Conservation (phyloP, 2,797 vertebrate species). For the Mus minutoides region DNA sequence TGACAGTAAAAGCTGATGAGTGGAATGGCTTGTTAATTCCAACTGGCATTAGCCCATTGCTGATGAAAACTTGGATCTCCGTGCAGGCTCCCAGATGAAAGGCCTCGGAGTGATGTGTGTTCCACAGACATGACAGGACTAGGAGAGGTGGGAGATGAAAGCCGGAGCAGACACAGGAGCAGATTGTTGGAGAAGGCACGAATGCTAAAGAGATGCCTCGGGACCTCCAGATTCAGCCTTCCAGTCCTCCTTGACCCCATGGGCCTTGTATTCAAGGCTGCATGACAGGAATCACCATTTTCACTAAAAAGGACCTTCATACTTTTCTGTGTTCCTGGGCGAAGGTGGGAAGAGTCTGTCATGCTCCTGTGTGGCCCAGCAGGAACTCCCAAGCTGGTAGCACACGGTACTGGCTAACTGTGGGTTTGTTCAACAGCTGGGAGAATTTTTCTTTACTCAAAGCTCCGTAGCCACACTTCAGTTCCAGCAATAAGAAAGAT, state of each 20-base stretch:
- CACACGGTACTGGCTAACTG: fast-evolving
- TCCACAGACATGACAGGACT: not conserved
- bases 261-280: conserved; percentile 17
- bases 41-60: conserved; percentile 46
- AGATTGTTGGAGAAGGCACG: conserved; percentile 63
- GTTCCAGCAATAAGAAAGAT: not conserved
- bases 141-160: conserved; percentile 62
- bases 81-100: conserved; percentile 56
- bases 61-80: conserved; percentile 30
- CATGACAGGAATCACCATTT: conserved; percentile 26
- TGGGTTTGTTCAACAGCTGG: fast-evolving
- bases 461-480: not conserved
- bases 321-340: not conserved
- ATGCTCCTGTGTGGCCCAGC: not conserved
- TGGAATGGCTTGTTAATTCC: conserved; percentile 48
- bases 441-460: not conserved
- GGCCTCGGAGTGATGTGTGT: not conserved
- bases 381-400: fast-evolving
- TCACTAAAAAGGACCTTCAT: not conserved
- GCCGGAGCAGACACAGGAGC: conserved; percentile 21
- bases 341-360: not conserved
- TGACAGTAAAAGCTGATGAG: conserved; percentile 53
- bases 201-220: conserved; percentile 52
- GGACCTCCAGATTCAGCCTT: conserved; percentile 39
- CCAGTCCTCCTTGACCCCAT: not conserved